phyloP scores from a whole-genome alignment of 1,140 invertebrate species.

The Drosophila pachea region DNA sequence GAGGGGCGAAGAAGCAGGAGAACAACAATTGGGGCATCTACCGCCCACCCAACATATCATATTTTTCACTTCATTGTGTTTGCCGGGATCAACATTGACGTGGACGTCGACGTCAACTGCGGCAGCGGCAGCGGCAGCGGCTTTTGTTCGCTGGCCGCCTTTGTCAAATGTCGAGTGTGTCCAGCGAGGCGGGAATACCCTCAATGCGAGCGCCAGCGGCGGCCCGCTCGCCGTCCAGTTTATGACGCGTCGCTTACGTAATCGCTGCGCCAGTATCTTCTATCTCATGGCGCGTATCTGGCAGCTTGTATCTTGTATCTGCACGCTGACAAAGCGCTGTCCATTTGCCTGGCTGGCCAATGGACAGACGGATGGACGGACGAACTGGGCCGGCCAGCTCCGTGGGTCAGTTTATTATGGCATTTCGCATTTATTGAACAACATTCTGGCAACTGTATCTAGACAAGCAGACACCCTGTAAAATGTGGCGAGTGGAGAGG shows the following conservation, averaged over 20 bases:
- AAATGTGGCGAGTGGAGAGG: not conserved
- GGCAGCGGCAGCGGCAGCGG: not conserved
- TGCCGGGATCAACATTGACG: constrained; percentile 27
- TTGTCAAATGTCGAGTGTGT: constrained; percentile 67
- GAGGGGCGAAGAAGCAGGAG: not conserved
- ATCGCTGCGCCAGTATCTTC: constrained; percentile 26
- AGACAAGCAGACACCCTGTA: not conserved
- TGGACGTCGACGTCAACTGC: constrained; percentile 5
- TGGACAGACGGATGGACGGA: too few species aligned
- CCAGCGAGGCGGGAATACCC: constrained; percentile 33
- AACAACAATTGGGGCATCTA: constrained; percentile 35
- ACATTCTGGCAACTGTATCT: constrained; percentile 45
- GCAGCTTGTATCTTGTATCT: not conserved
- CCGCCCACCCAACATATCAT: constrained; percentile 51
- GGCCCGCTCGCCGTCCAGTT: constrained; percentile 42
- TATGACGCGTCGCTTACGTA: constrained; percentile 72
- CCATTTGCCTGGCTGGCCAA: constrained; percentile 49
- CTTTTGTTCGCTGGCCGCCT: constrained; percentile 60
- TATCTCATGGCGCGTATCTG: constrained; percentile 2
- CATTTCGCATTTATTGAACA: constrained; percentile 45
- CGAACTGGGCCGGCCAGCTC: constrained; percentile 8
- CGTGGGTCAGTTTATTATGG: constrained; percentile 18
- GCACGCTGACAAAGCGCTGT: constrained; percentile 42
- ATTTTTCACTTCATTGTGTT: constrained; percentile 77
- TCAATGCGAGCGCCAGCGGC: not conserved